Base-by-base conservation (phyloP, 64 coral and sea anemone genomes). In the Pocillopora damicornis region DNA sequence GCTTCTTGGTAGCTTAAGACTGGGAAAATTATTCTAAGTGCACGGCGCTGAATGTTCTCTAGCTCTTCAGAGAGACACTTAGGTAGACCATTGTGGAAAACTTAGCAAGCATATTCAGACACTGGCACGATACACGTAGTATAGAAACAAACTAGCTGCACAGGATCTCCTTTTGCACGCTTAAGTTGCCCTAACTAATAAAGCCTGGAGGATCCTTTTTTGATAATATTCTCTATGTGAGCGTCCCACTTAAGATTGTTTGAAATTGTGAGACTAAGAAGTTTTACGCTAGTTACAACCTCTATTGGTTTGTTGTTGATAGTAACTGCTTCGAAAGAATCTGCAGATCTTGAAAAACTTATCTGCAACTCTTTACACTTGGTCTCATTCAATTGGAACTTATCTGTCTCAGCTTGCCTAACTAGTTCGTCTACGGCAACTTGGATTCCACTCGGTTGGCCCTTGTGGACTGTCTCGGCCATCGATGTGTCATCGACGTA, bases 251-350 rank as follows among this genome's bases (percentile, higher is more conserved):
- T 83, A 9, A 90, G 88, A 68, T 83, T 58, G 35, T 79, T 59
- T 68, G 75, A 87, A 35, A 92, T 87, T 56, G 45, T 92, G 35
- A 92, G 80, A 79, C 87, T 87, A 77, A 93, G 74, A 58, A 93
- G 60, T 86, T 94, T 94, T 89, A 60, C 81, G 72, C 51, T 78
- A 22, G 73, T 75, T 69, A 89, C 92, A 58, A 89, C 87, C 77
- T 93, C 87, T 17, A 93, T 80, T 58, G 38, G 34, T 63, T 93
- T 86, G 77, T 89, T 82, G 66, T 89, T 93, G 59, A 89, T 93
- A 77, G 84, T 79, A 86, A 93, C 57, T 60, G 87, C 68, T 78
- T 81, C 67, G 65, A 76, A 76, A 69, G 79, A 23, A 84, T 89
- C 76, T 63, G 61, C 42, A 69, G 72, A 75, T 58, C 65, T 93